Evolutionary conservation across 2,113 vertebrate species (phyloP).

Genomic region (Empidonax traillii): DNA sequence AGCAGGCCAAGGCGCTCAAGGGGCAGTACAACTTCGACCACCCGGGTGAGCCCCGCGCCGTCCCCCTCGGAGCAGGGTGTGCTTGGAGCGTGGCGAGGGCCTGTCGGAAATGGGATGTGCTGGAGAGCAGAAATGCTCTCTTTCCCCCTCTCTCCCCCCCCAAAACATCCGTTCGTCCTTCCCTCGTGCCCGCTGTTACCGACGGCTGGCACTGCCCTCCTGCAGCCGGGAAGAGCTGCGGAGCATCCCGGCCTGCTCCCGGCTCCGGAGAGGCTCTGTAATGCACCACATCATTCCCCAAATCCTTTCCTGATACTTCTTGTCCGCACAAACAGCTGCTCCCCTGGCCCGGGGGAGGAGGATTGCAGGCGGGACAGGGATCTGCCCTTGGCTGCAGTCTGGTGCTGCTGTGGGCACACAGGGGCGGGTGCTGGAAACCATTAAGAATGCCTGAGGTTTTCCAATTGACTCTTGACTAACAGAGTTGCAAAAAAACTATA

Average conservation of each 20-base stretch:
- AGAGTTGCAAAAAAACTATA: not conserved
- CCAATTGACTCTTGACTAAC: not conserved
- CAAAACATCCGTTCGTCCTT: not conserved
- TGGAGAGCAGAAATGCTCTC: not conserved
- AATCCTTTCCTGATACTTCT: not conserved
- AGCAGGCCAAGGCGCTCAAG: constrained; percentile 90
- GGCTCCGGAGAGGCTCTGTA: fast-evolving
- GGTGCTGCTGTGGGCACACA: not conserved
- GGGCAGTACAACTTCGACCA: constrained; percentile 99
- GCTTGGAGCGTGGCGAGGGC: not conserved
- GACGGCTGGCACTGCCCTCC: not conserved
- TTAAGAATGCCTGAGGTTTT: not conserved
- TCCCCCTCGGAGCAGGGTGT: fast-evolving
- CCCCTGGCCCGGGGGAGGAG: fast-evolving
- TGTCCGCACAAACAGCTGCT: not conserved
- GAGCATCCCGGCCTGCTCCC: not conserved
- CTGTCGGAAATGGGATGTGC: fast-evolving
- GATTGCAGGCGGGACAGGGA: fast-evolving
- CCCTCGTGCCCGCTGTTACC: not conserved
- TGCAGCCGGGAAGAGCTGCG: not conserved
- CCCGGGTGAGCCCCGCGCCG: constrained; percentile 77
- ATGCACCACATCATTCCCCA: not conserved
- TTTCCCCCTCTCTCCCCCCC: not conserved
- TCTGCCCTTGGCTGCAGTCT: not conserved
- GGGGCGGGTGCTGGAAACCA: not conserved